phyloP scores from a whole-genome alignment of 2,113 vertebrate genomes.

The Pelecanus crispus region DNA sequence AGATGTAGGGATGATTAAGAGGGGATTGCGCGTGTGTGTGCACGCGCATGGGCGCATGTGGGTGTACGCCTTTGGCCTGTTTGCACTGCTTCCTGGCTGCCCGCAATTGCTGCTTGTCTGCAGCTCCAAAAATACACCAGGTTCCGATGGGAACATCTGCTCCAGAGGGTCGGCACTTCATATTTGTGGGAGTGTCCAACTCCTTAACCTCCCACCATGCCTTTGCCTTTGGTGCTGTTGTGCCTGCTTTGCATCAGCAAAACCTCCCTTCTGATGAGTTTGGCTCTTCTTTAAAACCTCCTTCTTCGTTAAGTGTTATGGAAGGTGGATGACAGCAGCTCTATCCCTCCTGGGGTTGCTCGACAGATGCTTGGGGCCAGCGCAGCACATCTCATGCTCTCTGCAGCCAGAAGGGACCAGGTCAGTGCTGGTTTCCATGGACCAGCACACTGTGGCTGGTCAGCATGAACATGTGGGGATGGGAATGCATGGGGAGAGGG shows the following conservation, averaged over 20 bases:
- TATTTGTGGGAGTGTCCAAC: fast-evolving
- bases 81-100: background rate
- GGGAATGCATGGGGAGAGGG: fast-evolving
- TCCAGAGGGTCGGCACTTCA: fast-evolving
- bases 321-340: background rate
- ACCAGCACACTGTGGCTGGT: background rate
- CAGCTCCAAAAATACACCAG: background rate
- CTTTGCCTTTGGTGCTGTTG: fast-evolving
- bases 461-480: fast-evolving
- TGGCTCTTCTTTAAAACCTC: background rate
- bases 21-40: background rate
- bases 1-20: background rate
- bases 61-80: background rate
- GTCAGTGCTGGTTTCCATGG: fast-evolving
- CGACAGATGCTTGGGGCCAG: fast-evolving
- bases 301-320: fast-evolving
- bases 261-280: background rate
- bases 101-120: background rate
- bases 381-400: background rate
- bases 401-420: background rate
- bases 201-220: background rate
- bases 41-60: background rate
- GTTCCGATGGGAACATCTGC: background rate
- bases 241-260: background rate
- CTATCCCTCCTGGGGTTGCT: background rate